phyloP scores from a whole-genome alignment of 2,888 invertebrate species.

The Lysandra coridon region DNA sequence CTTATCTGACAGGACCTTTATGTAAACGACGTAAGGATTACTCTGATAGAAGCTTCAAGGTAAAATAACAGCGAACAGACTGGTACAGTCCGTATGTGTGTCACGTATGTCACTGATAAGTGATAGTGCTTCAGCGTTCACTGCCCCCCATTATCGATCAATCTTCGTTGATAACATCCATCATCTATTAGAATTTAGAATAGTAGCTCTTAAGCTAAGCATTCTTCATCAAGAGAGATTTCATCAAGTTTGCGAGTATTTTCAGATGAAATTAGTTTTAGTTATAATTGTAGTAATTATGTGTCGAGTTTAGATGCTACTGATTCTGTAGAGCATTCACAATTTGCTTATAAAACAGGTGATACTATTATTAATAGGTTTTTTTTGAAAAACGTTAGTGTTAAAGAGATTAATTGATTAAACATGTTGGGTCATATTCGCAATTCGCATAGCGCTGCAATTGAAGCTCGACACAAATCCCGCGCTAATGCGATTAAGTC shows the following conservation, averaged over 20 bases:
- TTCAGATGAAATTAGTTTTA: not conserved
- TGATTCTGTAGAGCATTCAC: not conserved
- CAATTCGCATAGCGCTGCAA: constrained; percentile 42
- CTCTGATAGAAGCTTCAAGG: not conserved
- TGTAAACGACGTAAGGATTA: not conserved
- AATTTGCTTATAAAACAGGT: not conserved
- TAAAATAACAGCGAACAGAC: not conserved
- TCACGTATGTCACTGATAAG: constrained; percentile 49
- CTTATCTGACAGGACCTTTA: not conserved
- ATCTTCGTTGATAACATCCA: not conserved
- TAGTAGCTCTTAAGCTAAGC: not conserved
- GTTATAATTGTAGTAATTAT: too few species aligned
- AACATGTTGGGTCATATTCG: constrained; percentile 10
- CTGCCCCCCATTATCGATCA: constrained; percentile 14
- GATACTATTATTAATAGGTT: not conserved
- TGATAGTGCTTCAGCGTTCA: constrained; percentile 16
- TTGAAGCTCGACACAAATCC: constrained; percentile 55
- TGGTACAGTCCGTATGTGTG: constrained; percentile 46
- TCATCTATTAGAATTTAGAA: constrained; percentile 4
- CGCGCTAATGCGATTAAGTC: constrained; percentile 63
- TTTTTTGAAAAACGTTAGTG: not conserved
- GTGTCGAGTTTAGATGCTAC: not conserved
- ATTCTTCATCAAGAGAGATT: not conserved
- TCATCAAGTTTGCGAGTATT: not conserved
- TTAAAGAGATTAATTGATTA: not conserved